These are phyloP conservation scores for Tyria jacobaeae DNA, from an alignment of 2,888 invertebrate species.

Conservation along the genomic window DNA sequence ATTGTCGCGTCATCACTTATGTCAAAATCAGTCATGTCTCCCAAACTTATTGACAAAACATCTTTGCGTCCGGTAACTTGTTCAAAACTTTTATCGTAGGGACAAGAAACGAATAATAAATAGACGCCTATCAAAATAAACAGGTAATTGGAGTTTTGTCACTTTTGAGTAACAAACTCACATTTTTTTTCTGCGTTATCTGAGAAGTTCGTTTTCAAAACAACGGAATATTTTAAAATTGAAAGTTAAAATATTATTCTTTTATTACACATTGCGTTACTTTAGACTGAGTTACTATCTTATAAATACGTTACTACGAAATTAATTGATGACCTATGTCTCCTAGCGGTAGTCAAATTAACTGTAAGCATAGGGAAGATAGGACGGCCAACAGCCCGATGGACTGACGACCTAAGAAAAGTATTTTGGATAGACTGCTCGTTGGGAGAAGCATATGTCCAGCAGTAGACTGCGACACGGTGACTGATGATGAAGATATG, in stretches of 20 bases:
- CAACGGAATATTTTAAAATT: background rate
- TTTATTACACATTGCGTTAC: background rate
- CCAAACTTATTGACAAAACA: constrained; percentile 48
- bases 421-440: too few relatives aligned
- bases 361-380: too few relatives aligned
- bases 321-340: too few relatives aligned
- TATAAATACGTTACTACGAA: too few relatives aligned
- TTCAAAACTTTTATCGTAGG: constrained; percentile 47
- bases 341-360: too few relatives aligned
- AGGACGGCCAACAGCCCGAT: too few relatives aligned
- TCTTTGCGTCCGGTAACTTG: constrained; percentile 35
- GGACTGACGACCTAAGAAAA: too few relatives aligned
- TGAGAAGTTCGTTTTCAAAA: background rate
- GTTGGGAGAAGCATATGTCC: too few relatives aligned
- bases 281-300: too few relatives aligned
- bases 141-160: constrained; percentile 44
- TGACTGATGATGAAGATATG: too few relatives aligned
- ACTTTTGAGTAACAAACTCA: constrained; percentile 18
- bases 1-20: constrained; percentile 12
- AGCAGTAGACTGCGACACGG: too few relatives aligned
- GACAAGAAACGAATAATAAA: constrained; percentile 55
- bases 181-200: background rate
- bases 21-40: constrained; percentile 24
- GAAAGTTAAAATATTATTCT: background rate
- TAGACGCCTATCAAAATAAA: constrained; percentile 39